Base-by-base conservation (phyloP, 2,113 vertebrate species). In the Saguinus imperator region DNA sequence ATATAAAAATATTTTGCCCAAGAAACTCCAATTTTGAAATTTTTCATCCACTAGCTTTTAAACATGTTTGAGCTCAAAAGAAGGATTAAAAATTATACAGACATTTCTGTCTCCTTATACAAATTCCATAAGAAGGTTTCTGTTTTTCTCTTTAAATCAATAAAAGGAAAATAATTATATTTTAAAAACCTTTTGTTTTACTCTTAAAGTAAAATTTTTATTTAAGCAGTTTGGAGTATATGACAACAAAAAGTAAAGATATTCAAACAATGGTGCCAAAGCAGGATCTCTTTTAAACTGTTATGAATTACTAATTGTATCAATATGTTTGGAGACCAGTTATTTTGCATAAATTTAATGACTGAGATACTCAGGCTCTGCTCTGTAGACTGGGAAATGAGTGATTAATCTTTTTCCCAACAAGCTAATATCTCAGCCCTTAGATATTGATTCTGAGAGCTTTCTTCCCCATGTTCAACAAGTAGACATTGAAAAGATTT, bases 1-100 rank as follows among this genome's bases (percentile, higher is more conserved):
- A 87, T 83, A 91, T 86, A 27, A 95, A 93, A 95, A 70, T 6
- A 83, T 89, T 79, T 85, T 94, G 27, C n/a, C 12, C 94, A 91
- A 93, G 37, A 17, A 88, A 64, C 32, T 81, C 32, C 29, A 21
- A 95, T 80, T 92, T 95, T 77, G 25, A 91, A 93, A 79, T 82
- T 94, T 94, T 27, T 35, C 40, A 17, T 96, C 1, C 0, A 72
- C 13, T 83, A 75, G 52, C 68, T 88, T 86, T 76, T 75, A 88
- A 91, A 95, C 12, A 72, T 20, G 50, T 87, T 61, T 94, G 7
- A 90, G 14, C 29, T 92, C 37, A 96, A 55, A 94, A 57, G 4
- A 75, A 83, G 58, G 11, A 58, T 29, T 58, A 57, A 64, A 5
- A 58, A 45, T 8, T 75, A 13, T 35, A 57, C 5, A 80, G 64